These are phyloP conservation scores for Hydroisotoma schaefferi DNA, from an alignment of 2,888 invertebrate genomes.

Conservation along the genomic window DNA sequence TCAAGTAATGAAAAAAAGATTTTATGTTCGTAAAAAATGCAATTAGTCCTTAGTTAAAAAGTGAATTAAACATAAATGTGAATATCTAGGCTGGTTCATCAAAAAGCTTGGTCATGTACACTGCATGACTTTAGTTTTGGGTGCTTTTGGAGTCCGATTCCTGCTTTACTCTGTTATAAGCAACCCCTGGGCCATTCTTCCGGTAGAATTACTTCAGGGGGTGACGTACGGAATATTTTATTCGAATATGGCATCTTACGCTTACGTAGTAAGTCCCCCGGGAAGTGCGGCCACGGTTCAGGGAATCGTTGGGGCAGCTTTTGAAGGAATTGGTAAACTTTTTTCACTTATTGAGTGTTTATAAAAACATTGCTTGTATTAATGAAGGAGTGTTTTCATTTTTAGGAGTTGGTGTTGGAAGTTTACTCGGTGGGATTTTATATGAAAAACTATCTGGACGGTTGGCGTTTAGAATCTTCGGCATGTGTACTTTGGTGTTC, in stretches of 20 bases:
- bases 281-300: constrained; percentile 85
- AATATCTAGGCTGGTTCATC: constrained; percentile 63
- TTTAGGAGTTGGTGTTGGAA: constrained; percentile 71
- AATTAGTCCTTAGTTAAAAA: no score
- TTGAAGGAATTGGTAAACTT: constrained; percentile 70
- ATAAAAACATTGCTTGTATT: background rate
- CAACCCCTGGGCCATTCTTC: constrained; percentile 79
- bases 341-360: no score
- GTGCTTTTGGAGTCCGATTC: constrained; percentile 75
- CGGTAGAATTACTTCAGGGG: constrained; percentile 82
- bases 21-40: background rate
- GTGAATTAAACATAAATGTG: no score
- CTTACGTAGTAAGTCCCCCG: constrained; percentile 73
- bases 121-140: constrained; percentile 76
- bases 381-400: background rate
- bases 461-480: constrained; percentile 68
- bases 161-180: constrained; percentile 74
- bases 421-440: constrained; percentile 70
- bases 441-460: constrained; percentile 65
- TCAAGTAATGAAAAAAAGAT: constrained; percentile 55
- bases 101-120: constrained; percentile 75
- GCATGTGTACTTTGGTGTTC: constrained; percentile 63
- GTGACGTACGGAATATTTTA: constrained; percentile 84
- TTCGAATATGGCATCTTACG: constrained; percentile 85
- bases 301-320: constrained; percentile 80